Conservation (phyloP, 2,113 vertebrate genomes). For the Anser brachyrhynchus region DNA sequence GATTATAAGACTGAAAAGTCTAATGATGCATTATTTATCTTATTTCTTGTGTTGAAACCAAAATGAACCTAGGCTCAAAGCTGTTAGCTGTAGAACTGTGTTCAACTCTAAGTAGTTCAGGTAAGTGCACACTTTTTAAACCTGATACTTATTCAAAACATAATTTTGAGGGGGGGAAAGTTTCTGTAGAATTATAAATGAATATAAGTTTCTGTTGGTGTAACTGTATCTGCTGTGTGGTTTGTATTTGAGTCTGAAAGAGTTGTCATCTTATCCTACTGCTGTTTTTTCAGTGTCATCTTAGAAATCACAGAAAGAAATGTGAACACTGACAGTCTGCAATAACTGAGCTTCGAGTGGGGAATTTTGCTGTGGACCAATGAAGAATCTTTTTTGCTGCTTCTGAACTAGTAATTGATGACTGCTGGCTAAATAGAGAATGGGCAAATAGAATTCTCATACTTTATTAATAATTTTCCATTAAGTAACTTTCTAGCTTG, state of each 20-base stretch:
- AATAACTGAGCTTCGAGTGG: neutral
- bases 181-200: neutral
- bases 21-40: neutral
- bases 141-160: accelerated
- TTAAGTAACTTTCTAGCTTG: neutral
- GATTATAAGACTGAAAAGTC: neutral
- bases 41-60: neutral
- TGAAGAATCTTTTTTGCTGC: neutral
- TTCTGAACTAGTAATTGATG: neutral
- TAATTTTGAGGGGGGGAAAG: neutral
- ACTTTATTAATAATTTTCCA: neutral
- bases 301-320: neutral
- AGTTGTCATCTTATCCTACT: neutral
- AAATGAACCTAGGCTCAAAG: neutral
- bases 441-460: neutral
- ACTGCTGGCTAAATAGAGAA: neutral
- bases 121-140: neutral
- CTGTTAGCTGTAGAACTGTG: neutral
- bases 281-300: neutral
- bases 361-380: neutral
- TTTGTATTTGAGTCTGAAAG: neutral
- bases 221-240: neutral
- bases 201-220: neutral
- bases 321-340: neutral
- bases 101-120: neutral